Base-by-base conservation (phyloP, 2,888 invertebrate species). In the Cyclophora punctaria region DNA sequence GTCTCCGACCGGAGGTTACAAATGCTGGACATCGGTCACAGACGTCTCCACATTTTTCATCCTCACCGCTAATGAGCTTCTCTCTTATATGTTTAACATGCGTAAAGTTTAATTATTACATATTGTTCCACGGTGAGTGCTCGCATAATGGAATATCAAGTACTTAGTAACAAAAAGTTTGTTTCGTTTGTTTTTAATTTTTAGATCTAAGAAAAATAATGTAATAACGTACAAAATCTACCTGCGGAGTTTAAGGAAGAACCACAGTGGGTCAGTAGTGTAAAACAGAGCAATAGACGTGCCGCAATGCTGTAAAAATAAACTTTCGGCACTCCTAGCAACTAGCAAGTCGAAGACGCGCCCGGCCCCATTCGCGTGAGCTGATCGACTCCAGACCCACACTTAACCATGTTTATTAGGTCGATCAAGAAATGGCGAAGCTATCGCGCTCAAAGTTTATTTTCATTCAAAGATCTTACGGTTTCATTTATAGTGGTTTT, bases 231-330 rank as follows among this genome's bases (percentile, higher is more conserved):
- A 20, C 20, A 20, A 20, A 20, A 20, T 20, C 20, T 20, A 20
- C 20, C 20, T 20, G 20, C 20, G 20, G 20, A 20, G 20, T 20
- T 20, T 20, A 20, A 20, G 20, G 20, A 20, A 20, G 20, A 20
- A 20, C 20, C 20, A 20, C 20, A 20, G 20, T 20, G 20, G 20
- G 20, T 20, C 20, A 20, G 20, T 20, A 20, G 20, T 20, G 20
- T 20, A 20, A 20, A 20, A 37, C 37, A 37, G 3, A 44, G 44
- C 33, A 44, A 63, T 70, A 61, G 67, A 72, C 67, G 53, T 74
- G 68, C 73, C 75, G 77, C 74, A 77, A 63, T 76, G 78, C 73
- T 68, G 76, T 79, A 78, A 79, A 83, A 82, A 83, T 80, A 82
- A 76, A 75, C 66, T 55, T 44, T 52, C 55, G 66, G 58, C 66